phyloP scores from a whole-genome alignment of 1,140 invertebrate species.

The Brachionus paranguensis region DNA sequence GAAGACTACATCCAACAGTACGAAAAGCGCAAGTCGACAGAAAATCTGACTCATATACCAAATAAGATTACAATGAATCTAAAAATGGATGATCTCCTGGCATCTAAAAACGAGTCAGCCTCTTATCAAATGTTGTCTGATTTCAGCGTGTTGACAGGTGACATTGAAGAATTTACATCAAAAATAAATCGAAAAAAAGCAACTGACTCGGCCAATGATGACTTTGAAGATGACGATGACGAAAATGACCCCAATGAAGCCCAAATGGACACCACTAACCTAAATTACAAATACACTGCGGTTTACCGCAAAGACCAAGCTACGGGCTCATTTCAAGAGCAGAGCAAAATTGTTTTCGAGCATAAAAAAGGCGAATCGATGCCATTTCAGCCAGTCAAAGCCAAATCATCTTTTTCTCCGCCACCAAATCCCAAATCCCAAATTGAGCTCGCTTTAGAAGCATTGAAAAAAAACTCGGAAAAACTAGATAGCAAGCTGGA shows the following conservation, averaged over 20 bases:
- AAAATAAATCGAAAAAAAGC: neutral
- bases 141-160: conserved; percentile 32
- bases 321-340: neutral
- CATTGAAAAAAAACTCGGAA: neutral
- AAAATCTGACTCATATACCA: neutral
- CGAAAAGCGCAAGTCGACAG: neutral
- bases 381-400: neutral
- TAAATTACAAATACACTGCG: conserved; percentile 28
- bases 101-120: neutral
- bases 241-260: neutral
- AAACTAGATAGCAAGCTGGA: conserved; percentile 18
- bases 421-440: neutral
- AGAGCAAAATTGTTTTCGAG: conserved; percentile 32
- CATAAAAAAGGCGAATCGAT: neutral
- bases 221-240: conserved; percentile 1
- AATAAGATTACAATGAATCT: conserved; percentile 38
- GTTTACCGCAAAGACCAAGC: conserved; percentile 6
- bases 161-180: conserved; percentile 19
- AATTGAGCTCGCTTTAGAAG: neutral
- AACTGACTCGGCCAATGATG: neutral
- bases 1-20: conserved; percentile 29
- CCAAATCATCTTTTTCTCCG: neutral
- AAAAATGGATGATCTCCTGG: conserved; percentile 31
- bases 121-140: conserved; percentile 29
- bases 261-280: neutral